Percentiles rank a stretch among this genome's conserved stretches.
These are phyloP conservation scores for Psilanteris sp. DNA, from an alignment of 1,140 invertebrate species.

Conservation along the genomic window DNA sequence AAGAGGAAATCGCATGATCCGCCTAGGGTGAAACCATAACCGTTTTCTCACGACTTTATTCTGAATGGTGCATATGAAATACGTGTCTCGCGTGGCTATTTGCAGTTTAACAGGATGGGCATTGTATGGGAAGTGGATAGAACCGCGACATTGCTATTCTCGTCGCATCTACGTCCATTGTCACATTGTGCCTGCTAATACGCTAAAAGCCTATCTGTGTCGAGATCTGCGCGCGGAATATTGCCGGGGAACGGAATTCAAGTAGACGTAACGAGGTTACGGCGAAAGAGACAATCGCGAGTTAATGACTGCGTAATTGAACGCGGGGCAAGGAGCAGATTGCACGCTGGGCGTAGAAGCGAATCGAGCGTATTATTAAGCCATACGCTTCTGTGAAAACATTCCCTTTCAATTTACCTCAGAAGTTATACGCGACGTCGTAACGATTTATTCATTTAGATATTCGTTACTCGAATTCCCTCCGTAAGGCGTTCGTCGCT, in stretches of 20 bases:
- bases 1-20: slow-evolving; percentile 6
- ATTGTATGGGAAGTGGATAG: slow-evolving; percentile 74
- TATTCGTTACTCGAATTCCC: slow-evolving; percentile 37
- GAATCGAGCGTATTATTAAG: slow-evolving; percentile 56
- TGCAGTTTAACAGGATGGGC: slow-evolving; percentile 54
- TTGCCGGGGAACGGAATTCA: slow-evolving; percentile 74
- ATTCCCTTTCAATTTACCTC: slow-evolving; percentile 59
- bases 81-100: slow-evolving; percentile 68
- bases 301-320: slow-evolving; percentile 78
- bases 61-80: slow-evolving; percentile 67
- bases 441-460: slow-evolving; percentile 49
- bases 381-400: slow-evolving; percentile 42
- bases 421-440: slow-evolving; percentile 27
- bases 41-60: slow-evolving; percentile 52
- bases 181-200: slow-evolving; percentile 75
- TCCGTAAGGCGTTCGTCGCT: slow-evolving; percentile 13
- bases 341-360: slow-evolving; percentile 25
- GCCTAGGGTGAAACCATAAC: neutral
- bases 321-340: slow-evolving; percentile 63
- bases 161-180: slow-evolving; percentile 75
- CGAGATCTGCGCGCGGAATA: slow-evolving; percentile 73
- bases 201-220: slow-evolving; percentile 80
- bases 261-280: slow-evolving; percentile 77
- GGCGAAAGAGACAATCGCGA: slow-evolving; percentile 76
- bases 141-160: slow-evolving; percentile 77